These are phyloP conservation scores for Oryzias celebensis DNA, from an alignment of 2,113 vertebrate species.

Conservation along the genomic window DNA sequence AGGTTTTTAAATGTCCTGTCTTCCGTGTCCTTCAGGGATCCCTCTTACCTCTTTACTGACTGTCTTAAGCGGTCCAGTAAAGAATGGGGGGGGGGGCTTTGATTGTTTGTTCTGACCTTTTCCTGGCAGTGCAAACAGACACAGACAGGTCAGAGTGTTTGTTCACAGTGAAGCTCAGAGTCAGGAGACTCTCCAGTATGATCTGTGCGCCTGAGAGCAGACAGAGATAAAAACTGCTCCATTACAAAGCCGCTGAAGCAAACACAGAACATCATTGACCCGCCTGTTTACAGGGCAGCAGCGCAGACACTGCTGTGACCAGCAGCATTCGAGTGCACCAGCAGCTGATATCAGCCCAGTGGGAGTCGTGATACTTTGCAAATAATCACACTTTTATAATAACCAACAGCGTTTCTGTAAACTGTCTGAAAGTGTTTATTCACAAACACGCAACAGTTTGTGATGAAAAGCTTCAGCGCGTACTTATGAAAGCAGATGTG, in stretches of 20 bases:
- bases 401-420: slow-evolving; percentile 25
- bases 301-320: slow-evolving; percentile 25
- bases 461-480: slow-evolving; percentile 47
- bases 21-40: no score
- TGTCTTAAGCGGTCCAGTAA: no score
- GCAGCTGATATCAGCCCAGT: slow-evolving; percentile 39
- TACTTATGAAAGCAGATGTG: slow-evolving; percentile 44
- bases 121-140: no score
- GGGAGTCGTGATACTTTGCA: slow-evolving; percentile 22
- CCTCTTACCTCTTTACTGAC: no score
- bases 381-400: slow-evolving; percentile 33
- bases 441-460: slow-evolving; percentile 23
- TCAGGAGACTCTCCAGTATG: no score
- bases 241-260: slow-evolving; percentile 36
- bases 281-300: slow-evolving; percentile 52
- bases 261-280: slow-evolving; percentile 49
- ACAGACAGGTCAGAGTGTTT: no score
- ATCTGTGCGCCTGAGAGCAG: no score
- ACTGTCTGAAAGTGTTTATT: slow-evolving; percentile 64
- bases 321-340: slow-evolving; percentile 47
- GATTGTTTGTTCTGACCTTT: no score
- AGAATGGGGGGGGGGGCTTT: no score
- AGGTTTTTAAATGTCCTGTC: no score
- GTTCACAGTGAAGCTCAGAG: no score
- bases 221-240: slow-evolving; percentile 10